Conservation (phyloP, 2,888 invertebrate species). For the Leucophenga montana region DNA sequence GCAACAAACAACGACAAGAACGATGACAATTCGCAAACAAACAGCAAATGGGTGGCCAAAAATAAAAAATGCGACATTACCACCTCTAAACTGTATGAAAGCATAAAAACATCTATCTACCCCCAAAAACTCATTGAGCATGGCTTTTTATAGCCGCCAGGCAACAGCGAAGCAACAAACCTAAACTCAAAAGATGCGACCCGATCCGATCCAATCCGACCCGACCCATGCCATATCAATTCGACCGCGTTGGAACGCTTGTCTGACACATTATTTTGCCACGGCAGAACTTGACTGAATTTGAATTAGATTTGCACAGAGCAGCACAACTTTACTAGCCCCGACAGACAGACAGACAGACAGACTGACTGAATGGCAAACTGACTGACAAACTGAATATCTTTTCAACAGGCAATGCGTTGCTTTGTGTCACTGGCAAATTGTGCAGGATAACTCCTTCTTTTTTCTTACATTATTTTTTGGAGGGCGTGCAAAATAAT, state of each 20-base stretch:
- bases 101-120: too few species aligned
- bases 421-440: too few species aligned
- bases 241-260: constrained; percentile 52
- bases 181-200: background rate
- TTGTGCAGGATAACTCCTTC: too few species aligned
- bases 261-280: constrained; percentile 63
- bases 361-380: background rate
- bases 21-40: constrained; percentile 16
- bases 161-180: background rate
- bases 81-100: too few species aligned
- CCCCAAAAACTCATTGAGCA: background rate
- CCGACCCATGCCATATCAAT: constrained; percentile 36
- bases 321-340: constrained; percentile 4
- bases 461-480: too few species aligned
- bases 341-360: background rate
- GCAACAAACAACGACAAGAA: background rate
- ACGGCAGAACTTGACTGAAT: constrained; percentile 53
- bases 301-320: constrained; percentile 60
- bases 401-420: too few species aligned
- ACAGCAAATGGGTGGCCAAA: constrained; percentile 59
- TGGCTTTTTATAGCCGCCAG: constrained; percentile 20
- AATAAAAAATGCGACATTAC: too few species aligned
- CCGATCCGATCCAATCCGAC: constrained; percentile 38
- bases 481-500: constrained; percentile 58
- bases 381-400: background rate